These are phyloP conservation scores for Maccullochella peelii DNA, from an alignment of 2,113 vertebrate genomes.

Conservation along the genomic window DNA sequence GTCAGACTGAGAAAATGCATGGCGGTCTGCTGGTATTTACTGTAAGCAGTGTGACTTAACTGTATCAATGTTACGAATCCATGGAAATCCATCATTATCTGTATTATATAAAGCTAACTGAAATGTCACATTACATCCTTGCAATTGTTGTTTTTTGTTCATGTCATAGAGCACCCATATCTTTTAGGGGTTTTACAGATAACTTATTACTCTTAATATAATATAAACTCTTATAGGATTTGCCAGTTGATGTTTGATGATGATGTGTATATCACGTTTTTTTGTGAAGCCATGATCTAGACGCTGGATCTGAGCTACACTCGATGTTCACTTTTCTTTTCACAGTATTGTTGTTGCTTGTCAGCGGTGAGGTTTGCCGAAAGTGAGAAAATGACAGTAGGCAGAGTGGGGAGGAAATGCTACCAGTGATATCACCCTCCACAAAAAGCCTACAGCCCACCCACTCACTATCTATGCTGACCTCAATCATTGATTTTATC, in stretches of 20 bases:
- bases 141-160: background rate
- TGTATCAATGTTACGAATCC: background rate
- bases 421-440: background rate
- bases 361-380: constrained; percentile 3
- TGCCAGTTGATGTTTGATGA: background rate
- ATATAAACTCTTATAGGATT: background rate
- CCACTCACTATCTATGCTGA: constrained; percentile 33
- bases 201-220: too few relatives aligned
- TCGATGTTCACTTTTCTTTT: background rate
- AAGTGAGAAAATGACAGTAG: background rate
- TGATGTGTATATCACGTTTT: background rate
- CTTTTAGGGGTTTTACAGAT: background rate
- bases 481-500: constrained; percentile 55
- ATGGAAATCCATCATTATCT: background rate
- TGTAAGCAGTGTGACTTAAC: constrained; percentile 3
- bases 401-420: background rate
- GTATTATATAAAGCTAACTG: background rate
- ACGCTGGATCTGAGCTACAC: background rate
- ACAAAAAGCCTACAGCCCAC: constrained; percentile 12
- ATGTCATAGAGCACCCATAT: background rate
- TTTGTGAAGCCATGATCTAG: background rate
- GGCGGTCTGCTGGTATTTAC: background rate
- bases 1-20: background rate
- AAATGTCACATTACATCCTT: background rate
- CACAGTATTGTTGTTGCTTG: background rate